Percentiles rank a stretch among this genome's conserved stretches.
phyloP scores from a whole-genome alignment of 2,113 vertebrate species.

The Solea senegalensis region DNA sequence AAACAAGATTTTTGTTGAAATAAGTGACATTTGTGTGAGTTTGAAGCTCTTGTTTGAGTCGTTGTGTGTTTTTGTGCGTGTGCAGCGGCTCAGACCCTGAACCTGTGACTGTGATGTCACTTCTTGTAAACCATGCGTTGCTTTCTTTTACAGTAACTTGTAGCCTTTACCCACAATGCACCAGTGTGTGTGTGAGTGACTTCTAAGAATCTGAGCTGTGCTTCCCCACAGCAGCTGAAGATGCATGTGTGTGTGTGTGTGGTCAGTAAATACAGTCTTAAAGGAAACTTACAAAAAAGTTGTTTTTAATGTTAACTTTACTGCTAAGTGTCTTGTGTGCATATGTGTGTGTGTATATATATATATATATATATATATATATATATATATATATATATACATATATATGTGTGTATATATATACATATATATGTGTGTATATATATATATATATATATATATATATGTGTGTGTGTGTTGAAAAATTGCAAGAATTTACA shows the following conservation, averaged over 20 bases:
- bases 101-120: slow-evolving; percentile 62
- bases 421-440: neutral
- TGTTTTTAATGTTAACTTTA: too few species aligned
- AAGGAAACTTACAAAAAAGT: neutral
- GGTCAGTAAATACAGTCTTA: slow-evolving; percentile 16
- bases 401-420: too few species aligned
- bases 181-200: slow-evolving; percentile 13
- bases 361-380: neutral
- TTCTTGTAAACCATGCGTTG: slow-evolving; percentile 58
- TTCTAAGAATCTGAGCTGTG: slow-evolving; percentile 66
- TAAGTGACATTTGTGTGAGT: too few species aligned
- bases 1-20: too few species aligned
- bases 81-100: neutral
- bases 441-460: neutral
- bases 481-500: too few species aligned
- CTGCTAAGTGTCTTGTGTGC: neutral
- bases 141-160: slow-evolving; percentile 66
- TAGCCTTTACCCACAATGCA: slow-evolving; percentile 59
- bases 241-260: slow-evolving; percentile 1
- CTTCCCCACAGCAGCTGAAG: slow-evolving; percentile 41
- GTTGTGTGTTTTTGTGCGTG: too few species aligned
- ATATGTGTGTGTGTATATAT: neutral
- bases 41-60: too few species aligned
- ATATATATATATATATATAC: neutral
- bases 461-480: neutral